Conservation (phyloP, 2,113 vertebrate species). For the Campylomormyrus tamandua region DNA sequence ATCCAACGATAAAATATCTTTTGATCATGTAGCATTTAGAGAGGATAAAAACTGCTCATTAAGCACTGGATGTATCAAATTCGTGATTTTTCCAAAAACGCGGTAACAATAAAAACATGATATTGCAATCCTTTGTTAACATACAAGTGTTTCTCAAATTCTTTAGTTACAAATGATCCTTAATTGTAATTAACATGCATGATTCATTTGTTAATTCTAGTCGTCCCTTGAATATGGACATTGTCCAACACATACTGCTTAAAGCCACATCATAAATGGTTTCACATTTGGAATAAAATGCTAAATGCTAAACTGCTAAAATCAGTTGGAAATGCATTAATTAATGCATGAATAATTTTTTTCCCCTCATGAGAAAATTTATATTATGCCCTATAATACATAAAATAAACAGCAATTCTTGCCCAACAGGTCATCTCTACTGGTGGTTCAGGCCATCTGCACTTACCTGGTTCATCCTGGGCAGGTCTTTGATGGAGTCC, state of each 20-base stretch:
- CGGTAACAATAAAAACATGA: not conserved
- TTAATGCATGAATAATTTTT: not conserved
- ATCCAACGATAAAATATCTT: not conserved
- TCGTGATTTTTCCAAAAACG: not conserved
- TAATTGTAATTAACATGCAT: not conserved
- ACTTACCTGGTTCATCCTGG: conserved; percentile 92
- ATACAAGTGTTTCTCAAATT: not conserved
- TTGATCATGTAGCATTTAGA: not conserved
- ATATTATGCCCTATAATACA: not conserved
- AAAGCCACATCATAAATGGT: not conserved
- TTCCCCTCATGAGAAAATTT: not conserved
- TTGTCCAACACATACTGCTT: not conserved
- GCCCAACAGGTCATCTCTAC: not conserved
- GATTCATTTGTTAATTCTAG: not conserved
- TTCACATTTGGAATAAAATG: not conserved
- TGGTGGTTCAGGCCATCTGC: not conserved
- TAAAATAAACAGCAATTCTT: not conserved
- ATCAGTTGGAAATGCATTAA: not conserved
- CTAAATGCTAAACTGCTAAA: no score
- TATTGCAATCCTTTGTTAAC: not conserved
- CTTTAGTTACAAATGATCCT: not conserved
- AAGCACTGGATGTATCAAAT: not conserved
- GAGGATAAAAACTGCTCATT: not conserved
- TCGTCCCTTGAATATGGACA: not conserved
- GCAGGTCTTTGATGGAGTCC: conserved; percentile 90